These are phyloP conservation scores for Botia almorhae DNA, from an alignment of 2,797 vertebrate species.

Conservation along the genomic window DNA sequence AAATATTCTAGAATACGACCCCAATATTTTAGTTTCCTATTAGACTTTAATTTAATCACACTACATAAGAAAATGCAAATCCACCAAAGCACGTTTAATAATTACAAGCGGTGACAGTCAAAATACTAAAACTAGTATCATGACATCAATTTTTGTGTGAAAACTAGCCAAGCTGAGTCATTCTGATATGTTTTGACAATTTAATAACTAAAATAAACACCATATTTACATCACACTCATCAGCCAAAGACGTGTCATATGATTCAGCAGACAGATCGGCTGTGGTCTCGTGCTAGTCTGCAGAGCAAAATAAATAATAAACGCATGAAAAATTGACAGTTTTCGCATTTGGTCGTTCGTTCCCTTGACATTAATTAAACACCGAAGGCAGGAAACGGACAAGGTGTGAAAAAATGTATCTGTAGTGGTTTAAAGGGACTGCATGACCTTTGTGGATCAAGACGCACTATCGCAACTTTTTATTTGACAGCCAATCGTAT, in stretches of 20 bases:
- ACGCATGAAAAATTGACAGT: constrained; percentile 79
- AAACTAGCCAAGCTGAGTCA: neutral
- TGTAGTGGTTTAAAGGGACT: constrained; percentile 45
- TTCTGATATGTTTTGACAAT: constrained; percentile 27
- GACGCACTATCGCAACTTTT: constrained; percentile 23
- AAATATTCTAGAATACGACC: neutral
- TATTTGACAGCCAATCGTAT: constrained; percentile 26
- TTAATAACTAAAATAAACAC: constrained; percentile 63
- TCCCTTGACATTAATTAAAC: constrained; percentile 84
- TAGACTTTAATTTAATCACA: neutral
- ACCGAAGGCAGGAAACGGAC: constrained; percentile 63
- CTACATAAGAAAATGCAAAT: neutral
- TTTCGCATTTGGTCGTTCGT: constrained; percentile 76
- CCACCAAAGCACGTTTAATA: neutral
- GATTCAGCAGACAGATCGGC: constrained; percentile 74
- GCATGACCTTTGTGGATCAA: constrained; percentile 40
- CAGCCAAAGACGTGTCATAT: constrained; percentile 73
- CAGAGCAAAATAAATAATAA: constrained; percentile 80
- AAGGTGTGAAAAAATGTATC: constrained; percentile 36
- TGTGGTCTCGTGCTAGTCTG: constrained; percentile 73
- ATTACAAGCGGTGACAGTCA: constrained; percentile 2
- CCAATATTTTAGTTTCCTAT: neutral
- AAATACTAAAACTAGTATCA: neutral
- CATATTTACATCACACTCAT: constrained; percentile 75
- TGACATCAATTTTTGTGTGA: constrained; percentile 2